Evolutionary conservation across 64 coral and sea anemone genomes (phyloP), one percentile per base, ranked within the genome.

Genomic region (Acropora yongei): DNA sequence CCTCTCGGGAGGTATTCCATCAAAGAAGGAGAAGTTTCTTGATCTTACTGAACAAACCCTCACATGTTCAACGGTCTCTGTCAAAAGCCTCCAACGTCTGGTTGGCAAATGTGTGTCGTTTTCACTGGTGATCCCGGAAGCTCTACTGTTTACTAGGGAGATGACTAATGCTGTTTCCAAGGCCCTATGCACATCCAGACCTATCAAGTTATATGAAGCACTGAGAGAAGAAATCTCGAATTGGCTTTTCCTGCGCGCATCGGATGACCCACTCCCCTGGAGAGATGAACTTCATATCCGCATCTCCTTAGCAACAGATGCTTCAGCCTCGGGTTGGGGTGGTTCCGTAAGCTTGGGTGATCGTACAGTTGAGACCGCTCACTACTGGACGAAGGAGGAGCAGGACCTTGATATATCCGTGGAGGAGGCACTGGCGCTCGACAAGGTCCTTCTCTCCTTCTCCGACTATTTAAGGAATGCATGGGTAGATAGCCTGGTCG

Each of bases 301-400:
- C 88, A 75, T 88, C 7, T 80, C 66, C 14, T 12, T 2, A 13
- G 66, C 66, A 4, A 69, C 66, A 18, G 66, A 69, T 69, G 5
- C 66, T 18, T 69, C 5, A 41, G 17, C 30, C 3, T 74, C 3
- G 71, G 71, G 71, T 41, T 74, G 74, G 30, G 71, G 19, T 30
- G 6, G 71, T 40, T 30, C 30, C 20, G 30, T 3, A 41, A 41
- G 2, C 42, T 39, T 30, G 39, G 3, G 8, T 13, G 74, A 44
- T 44, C 4, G 12, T 1, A 13, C 48, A 47, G 13, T 12, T 0
- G 88, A 79, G 4, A n/a, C 75, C 4, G 77, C 80, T 12, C 82
- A 92, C 20, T 92, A 87, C 57, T 92, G 91, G 91, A 78, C 80
- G 1, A 74, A 13, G 91, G 82, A 87, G 40, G 74, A 87, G 77